Evolutionary conservation across 2,888 invertebrate species (phyloP).

Genomic region (Morpho achilles): DNA sequence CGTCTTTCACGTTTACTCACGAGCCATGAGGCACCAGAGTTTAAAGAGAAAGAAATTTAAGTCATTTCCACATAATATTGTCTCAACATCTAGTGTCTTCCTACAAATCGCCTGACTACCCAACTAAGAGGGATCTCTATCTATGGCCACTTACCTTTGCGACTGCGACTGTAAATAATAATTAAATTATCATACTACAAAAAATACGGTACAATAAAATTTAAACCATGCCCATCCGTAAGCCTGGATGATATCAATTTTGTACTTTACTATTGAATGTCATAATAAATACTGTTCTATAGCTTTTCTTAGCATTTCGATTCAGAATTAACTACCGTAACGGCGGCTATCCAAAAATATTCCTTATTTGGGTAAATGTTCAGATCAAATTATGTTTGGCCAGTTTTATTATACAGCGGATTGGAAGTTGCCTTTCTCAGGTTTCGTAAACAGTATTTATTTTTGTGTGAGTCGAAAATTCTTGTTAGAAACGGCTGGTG

Average conservation of each 20-base stretch:
- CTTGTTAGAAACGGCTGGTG: slow-evolving; percentile 71
- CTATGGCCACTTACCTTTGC: no score
- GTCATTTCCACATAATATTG: no score
- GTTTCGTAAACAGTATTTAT: slow-evolving; percentile 75
- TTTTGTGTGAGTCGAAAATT: slow-evolving; percentile 72
- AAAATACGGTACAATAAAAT: slow-evolving; percentile 44
- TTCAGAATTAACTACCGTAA: slow-evolving; percentile 50
- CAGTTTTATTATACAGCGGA: slow-evolving; percentile 42
- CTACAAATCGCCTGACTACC: no score
- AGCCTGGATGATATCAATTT: slow-evolving; percentile 70
- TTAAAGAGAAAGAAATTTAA: no score
- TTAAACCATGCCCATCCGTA: slow-evolving; percentile 56
- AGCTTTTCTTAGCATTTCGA: slow-evolving; percentile 55
- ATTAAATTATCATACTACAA: slow-evolving; percentile 42
- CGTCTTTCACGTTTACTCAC: no score
- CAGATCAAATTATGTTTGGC: slow-evolving; percentile 48
- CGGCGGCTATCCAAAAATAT: slow-evolving; percentile 44
- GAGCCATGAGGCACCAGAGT: no score
- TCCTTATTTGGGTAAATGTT: slow-evolving; percentile 49
- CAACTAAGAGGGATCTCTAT: no score
- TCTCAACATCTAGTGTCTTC: no score
- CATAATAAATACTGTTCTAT: slow-evolving; percentile 72
- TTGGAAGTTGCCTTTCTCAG: slow-evolving; percentile 60
- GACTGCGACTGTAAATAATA: neutral
- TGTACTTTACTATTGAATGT: slow-evolving; percentile 71